A percentile compares a stretch with the other conserved stretches of the same genome.
phyloP scores from a whole-genome alignment of 37 sponge, comb jelly and placozoan genomes.

The Ianthella basta region DNA sequence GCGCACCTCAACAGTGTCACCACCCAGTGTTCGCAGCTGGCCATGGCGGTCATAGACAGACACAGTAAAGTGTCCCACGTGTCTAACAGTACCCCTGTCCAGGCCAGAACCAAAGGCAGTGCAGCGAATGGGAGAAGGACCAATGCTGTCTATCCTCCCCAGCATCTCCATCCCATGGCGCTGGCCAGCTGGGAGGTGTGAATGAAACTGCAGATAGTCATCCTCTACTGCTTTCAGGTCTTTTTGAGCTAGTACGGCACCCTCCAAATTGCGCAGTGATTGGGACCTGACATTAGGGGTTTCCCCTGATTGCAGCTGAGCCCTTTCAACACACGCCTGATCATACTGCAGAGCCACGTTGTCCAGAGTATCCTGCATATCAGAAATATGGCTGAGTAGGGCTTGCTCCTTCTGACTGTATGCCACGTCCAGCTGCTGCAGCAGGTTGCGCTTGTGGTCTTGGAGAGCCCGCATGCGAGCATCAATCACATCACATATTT shows the following conservation, averaged over 20 bases:
- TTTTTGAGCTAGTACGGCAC: constrained; percentile 5
- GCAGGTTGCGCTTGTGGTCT: constrained; percentile 70
- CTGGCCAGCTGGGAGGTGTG: constrained; percentile 37
- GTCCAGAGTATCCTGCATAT: constrained; percentile 29
- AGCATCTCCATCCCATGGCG: constrained; percentile 43
- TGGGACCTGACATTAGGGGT: constrained; percentile 25
- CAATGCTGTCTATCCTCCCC: constrained; percentile 56
- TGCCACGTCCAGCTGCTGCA: constrained; percentile 49
- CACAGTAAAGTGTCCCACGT: constrained; percentile 35
- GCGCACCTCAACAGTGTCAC: constrained; percentile 58
- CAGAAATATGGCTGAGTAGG: constrained; percentile 32
- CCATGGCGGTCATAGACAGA: constrained; percentile 56
- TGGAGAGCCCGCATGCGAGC: constrained; percentile 62
- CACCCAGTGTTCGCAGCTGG: constrained; percentile 46
- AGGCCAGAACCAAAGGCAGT: constrained; percentile 41
- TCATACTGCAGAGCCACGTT: constrained; percentile 4
- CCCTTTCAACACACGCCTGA: background rate
- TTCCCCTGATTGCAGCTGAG: background rate
- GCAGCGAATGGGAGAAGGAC: constrained; percentile 57
- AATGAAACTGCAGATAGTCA: constrained; percentile 71
- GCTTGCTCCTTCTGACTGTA: constrained; percentile 42
- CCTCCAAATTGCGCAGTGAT: constrained; percentile 45
- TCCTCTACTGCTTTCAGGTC: constrained; percentile 54
- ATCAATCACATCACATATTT: constrained; percentile 65
- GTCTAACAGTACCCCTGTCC: constrained; percentile 27